Evolutionary conservation across 2,113 vertebrate species (phyloP), one percentile per base, ranked within the genome.

Genomic region (Dromaius novaehollandiae): DNA sequence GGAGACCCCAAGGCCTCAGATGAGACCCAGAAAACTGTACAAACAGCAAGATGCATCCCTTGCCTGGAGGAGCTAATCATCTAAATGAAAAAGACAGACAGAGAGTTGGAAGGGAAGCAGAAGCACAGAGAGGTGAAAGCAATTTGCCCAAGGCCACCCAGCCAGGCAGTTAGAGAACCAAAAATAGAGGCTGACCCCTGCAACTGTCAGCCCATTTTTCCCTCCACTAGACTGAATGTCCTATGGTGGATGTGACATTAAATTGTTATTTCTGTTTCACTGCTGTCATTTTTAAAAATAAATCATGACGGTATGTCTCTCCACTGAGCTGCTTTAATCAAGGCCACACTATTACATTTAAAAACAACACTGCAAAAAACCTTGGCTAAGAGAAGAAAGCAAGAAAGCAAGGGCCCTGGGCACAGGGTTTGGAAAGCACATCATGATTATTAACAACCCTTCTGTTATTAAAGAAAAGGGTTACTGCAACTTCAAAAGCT

Each of bases 141-240:
- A 11, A 95, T 89, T 95, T 96, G 92, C 96, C 87, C 84, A 87
- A 77, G 94, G 96, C 96, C 74, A 89, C 6, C 3, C 9, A 94
- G 86, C 26, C 86, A 90, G 73, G 55, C 44, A 10, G 17, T 1
- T 0, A 85, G 81, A 11, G 73, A 82, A 85, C 86, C 75, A 89
- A 96, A 96, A 96, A 96, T 92, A 96, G 95, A 95, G 84, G 81
- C 75, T 96, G 89, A 95, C 84, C 89, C 71, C 16, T 60, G 82
- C 92, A 87, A 96, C 86, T 93, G 93, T 89, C 96, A 91, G 78
- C 26, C 86, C 89, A 89, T 92, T 95, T 89, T 97, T 96, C 66
- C 73, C 83, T 95, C 74, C 66, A 88, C 83, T 84, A 93, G 88
- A 91, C 82, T 88, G 82, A 87, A 80, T 94, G 30, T 87, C 70